Evolutionary conservation across 1,140 invertebrate genomes (phyloP).

Genomic region (Ceratina australensis): DNA sequence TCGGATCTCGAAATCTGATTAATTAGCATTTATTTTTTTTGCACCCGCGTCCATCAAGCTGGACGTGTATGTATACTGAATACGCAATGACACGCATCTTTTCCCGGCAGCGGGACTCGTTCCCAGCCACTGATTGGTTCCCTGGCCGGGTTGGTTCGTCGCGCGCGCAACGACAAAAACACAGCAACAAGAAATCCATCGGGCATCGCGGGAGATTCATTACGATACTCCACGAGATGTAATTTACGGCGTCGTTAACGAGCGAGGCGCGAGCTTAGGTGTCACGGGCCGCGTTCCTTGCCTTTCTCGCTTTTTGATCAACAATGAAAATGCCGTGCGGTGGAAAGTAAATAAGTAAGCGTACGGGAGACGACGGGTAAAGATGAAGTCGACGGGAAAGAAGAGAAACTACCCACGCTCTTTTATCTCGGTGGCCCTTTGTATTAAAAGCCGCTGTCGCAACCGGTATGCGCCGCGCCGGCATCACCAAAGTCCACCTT

Average conservation of each 20-base stretch:
- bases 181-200: conserved; percentile 46
- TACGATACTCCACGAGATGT: conserved; percentile 59
- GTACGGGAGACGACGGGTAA: conserved; percentile 35
- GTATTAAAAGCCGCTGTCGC: conserved; percentile 58
- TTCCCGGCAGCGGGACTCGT: conserved; percentile 29
- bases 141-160: neutral
- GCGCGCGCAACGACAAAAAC: conserved; percentile 39
- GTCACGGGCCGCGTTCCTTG: conserved; percentile 47
- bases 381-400: conserved; percentile 56
- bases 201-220: conserved; percentile 60
- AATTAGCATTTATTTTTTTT: neutral
- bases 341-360: conserved; percentile 11
- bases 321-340: conserved; percentile 47
- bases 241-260: conserved; percentile 68
- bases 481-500: conserved; percentile 57
- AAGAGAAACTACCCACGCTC: conserved; percentile 64
- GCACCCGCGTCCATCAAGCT: conserved; percentile 54
- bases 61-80: conserved; percentile 71
- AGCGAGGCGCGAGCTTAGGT: conserved; percentile 57
- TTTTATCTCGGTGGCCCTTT: conserved; percentile 60
- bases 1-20: too few species aligned
- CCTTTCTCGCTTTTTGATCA: conserved; percentile 20
- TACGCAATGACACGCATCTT: conserved; percentile 73
- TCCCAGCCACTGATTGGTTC: neutral
- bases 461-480: conserved; percentile 54